Evolutionary conservation across 2,113 vertebrate genomes (phyloP).

Genomic region (Xiphophorus couchianus): DNA sequence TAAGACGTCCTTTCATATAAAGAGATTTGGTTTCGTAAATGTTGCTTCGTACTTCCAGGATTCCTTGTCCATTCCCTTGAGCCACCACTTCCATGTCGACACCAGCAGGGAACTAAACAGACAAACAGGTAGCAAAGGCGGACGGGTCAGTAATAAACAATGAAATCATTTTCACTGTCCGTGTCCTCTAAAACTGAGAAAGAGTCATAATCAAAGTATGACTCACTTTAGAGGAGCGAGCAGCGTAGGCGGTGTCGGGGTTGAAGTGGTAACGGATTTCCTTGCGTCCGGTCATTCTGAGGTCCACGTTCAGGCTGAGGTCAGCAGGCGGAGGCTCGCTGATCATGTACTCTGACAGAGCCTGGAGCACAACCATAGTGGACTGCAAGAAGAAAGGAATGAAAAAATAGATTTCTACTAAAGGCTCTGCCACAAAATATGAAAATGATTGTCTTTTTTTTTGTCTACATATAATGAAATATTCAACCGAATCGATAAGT

Average conservation of each 20-base stretch:
- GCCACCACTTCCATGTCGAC: conserved; percentile 78
- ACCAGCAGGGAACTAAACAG: conserved; percentile 65
- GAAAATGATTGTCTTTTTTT: too few relatives aligned
- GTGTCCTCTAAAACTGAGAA: accelerated
- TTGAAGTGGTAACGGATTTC: conserved; percentile 70
- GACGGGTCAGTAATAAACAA: not conserved
- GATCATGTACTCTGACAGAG: conserved; percentile 75
- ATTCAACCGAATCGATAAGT: too few relatives aligned
- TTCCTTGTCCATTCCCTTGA: conserved; percentile 80
- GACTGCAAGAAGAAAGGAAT: conserved; percentile 55
- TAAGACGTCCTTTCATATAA: not conserved
- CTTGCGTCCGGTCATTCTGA: conserved; percentile 64
- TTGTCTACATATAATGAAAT: too few relatives aligned
- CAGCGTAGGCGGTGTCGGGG: conserved; percentile 51
- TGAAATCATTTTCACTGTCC: not conserved
- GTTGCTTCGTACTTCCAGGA: conserved; percentile 77
- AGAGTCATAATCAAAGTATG: not conserved
- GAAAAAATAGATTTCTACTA: not conserved
- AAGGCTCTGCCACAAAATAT: too few relatives aligned
- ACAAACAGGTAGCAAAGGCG: conserved; percentile 16
- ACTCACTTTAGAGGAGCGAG: conserved; percentile 71
- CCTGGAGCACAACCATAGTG: conserved; percentile 82
- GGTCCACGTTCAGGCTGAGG: conserved; percentile 67
- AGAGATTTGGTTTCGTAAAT: not conserved
- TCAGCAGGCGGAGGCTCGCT: conserved; percentile 37